phyloP scores from a whole-genome alignment of 53 echinoderm and acorn worm species.

The Patiria pectinifera region DNA sequence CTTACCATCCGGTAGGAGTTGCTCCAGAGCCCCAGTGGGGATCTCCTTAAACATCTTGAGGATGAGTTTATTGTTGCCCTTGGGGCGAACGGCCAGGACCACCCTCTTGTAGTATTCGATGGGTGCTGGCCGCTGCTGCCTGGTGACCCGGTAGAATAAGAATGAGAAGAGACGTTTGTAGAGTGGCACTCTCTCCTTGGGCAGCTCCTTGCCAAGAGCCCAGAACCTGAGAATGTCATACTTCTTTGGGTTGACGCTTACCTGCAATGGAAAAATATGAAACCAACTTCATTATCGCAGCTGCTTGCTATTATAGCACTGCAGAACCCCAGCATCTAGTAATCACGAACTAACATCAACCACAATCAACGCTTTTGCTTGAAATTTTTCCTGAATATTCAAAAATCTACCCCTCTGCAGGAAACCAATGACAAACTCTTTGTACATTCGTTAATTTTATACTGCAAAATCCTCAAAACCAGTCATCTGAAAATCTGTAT shows the following conservation, averaged over 20 bases:
- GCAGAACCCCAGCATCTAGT: no score
- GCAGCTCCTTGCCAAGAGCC: constrained; percentile 93
- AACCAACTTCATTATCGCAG: no score
- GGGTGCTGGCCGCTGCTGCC: constrained; percentile 79
- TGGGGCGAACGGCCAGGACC: constrained; percentile 93
- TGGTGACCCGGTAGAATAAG: constrained; percentile 79
- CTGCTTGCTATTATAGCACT: no score
- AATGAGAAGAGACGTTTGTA: constrained; percentile 69
- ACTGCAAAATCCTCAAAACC: no score
- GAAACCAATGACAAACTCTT: no score
- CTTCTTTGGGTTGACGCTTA: constrained; percentile 91
- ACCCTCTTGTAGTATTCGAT: constrained; percentile 93
- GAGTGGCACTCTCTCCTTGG: constrained; percentile 74
- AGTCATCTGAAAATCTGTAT: no score
- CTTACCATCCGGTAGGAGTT: constrained; percentile 94
- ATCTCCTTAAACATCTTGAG: constrained; percentile 99
- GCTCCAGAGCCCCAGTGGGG: constrained; percentile 89
- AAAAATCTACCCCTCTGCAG: no score
- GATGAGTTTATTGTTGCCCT: constrained; percentile 86
- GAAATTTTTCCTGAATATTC: no score
- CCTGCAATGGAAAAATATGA: constrained; percentile 60
- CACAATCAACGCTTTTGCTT: no score
- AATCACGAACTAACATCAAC: no score
- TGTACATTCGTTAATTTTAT: no score
- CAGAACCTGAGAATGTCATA: constrained; percentile 92